Percentiles rank a stretch among this genome's conserved stretches.
Conservation (phyloP, 2,113 vertebrate genomes). For the Xiphias gladius region DNA sequence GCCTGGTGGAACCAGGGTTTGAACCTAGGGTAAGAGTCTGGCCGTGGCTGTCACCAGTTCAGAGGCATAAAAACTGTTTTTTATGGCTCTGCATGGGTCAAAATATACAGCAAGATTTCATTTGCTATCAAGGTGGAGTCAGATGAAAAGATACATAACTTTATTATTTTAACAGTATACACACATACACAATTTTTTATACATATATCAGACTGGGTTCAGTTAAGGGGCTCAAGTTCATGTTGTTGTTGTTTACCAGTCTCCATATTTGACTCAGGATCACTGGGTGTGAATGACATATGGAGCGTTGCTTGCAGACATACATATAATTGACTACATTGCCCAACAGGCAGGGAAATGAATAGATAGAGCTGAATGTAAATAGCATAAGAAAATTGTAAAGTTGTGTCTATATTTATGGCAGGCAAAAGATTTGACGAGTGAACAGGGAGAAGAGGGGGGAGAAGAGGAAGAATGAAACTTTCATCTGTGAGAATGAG, state of each 20-base stretch:
- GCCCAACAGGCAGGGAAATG: constrained; percentile 51
- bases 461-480: constrained; percentile 19
- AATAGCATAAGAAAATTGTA: constrained; percentile 53
- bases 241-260: not conserved
- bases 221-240: not conserved
- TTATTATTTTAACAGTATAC: constrained; percentile 1
- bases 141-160: not conserved
- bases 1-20: too few relatives aligned
- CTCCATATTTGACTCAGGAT: constrained; percentile 35
- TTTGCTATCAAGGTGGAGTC: not conserved
- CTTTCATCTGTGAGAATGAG: constrained; percentile 47
- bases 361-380: constrained; percentile 49
- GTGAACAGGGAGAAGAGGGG: constrained; percentile 14
- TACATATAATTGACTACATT: constrained; percentile 51
- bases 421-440: constrained; percentile 41
- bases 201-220: not conserved
- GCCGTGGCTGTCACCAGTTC: too few relatives aligned
- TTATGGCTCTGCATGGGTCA: too few relatives aligned
- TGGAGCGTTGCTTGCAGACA: constrained; percentile 48
- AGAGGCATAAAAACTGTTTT: too few relatives aligned
- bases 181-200: not conserved
- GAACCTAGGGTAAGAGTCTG: too few relatives aligned
- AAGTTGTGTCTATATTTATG: constrained; percentile 55
- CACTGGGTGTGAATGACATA: constrained; percentile 41
- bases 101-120: too few relatives aligned